Evolutionary conservation across 2,888 invertebrate genomes (phyloP).

Genomic region (Drosophila putrida): DNA sequence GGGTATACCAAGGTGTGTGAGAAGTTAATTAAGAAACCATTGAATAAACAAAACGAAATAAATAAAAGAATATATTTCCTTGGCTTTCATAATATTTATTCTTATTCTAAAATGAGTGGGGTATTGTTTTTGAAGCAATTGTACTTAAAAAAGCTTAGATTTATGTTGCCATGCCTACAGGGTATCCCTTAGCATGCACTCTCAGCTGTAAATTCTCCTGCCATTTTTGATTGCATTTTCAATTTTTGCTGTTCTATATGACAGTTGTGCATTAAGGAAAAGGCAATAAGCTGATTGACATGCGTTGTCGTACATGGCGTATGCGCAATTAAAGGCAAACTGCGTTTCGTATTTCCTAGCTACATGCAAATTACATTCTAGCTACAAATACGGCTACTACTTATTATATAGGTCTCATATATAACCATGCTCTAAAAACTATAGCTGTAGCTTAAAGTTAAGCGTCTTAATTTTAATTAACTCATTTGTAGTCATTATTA

Average conservation of each 20-base stretch:
- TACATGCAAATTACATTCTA: conserved; percentile 52
- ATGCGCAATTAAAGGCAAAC: conserved; percentile 73
- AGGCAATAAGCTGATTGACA: conserved; percentile 66
- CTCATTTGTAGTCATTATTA: conserved; percentile 71
- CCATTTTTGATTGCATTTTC: conserved; percentile 42
- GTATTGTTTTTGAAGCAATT: too few species aligned
- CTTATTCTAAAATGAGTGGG: too few species aligned
- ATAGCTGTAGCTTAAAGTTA: conserved; percentile 14
- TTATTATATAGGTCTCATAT: background rate
- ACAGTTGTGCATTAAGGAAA: conserved; percentile 57
- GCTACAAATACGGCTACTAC: conserved; percentile 16
- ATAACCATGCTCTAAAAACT: conserved; percentile 9
- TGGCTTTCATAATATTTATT: too few species aligned
- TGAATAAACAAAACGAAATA: background rate
- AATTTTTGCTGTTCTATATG: conserved; percentile 25
- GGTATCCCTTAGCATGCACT: background rate
- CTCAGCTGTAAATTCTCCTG: conserved; percentile 1
- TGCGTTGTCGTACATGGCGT: conserved; percentile 68
- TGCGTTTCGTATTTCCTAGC: conserved; percentile 63
- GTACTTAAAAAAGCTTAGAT: too few species aligned
- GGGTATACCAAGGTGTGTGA: background rate
- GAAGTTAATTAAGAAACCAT: background rate
- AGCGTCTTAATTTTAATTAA: conserved; percentile 68
- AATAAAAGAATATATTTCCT: too few species aligned
- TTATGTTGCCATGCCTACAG: background rate